Base-by-base conservation (phyloP, 2,888 invertebrate species). In the Tetrapedia diversipes region DNA sequence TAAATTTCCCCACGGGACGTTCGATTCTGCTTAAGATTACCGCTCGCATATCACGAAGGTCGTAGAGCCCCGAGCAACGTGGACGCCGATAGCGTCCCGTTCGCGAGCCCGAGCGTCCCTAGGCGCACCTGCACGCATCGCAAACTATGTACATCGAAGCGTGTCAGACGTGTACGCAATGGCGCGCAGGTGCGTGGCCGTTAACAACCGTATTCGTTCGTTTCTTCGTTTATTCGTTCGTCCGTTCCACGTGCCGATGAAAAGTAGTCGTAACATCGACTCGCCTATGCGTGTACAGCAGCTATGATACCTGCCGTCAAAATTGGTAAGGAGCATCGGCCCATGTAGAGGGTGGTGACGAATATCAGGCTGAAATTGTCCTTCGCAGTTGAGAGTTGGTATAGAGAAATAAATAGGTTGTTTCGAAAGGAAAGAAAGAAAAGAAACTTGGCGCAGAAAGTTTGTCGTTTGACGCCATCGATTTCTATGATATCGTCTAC, bases 401-500 rank as follows among this genome's bases (percentile, higher is more conserved):
- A n/a, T n/a, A n/a, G n/a, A n/a, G n/a, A n/a, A n/a, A n/a, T n/a
- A n/a, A n/a, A n/a, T n/a, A n/a, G n/a, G n/a, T n/a, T n/a, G n/a
- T n/a, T n/a, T n/a, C n/a, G n/a, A n/a, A n/a, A n/a, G 22, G 8
- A 19, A 45, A 22, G 1, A 8, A 10, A 19, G 4, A 19, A 24
- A 47, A 47, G 14, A 4, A 6, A 37, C 37, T n/a, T n/a, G n/a
- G n/a, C n/a, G n/a, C n/a, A n/a, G n/a, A n/a, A n/a, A n/a, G n/a
- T n/a, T n/a, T n/a, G n/a, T n/a, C n/a, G n/a, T n/a, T n/a, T n/a
- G n/a, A n/a, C n/a, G n/a, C n/a, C n/a, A n/a, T n/a, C 56, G 64
- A 81, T 74, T 81, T 75, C 73, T 80, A 82, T n/a, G n/a, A n/a
- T 82, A 80, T 80, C 82, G 67, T 71, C 60, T 37, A 29, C 53